Evolutionary conservation across 2,888 invertebrate genomes (phyloP), one percentile per base, ranked within the genome.

Genomic region (Falcaria lacertinaria): DNA sequence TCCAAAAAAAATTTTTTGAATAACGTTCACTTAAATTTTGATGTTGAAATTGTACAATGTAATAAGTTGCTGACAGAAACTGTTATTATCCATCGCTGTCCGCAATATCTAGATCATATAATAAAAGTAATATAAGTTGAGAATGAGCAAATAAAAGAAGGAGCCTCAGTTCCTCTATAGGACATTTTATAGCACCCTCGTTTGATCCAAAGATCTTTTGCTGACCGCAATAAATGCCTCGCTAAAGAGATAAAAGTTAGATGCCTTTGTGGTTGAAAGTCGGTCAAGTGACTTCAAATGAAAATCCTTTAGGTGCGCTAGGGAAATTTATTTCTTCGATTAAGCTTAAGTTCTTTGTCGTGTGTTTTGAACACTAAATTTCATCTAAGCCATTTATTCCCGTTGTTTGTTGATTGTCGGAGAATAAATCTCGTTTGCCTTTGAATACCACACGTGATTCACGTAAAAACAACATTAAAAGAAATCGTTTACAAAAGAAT

Each of bases 151-250:
- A 59, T 49, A 57, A 59, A 67, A 63, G 56, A 60, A 53, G 49
- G 41, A 50, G 47, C 42, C 51, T 53, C 46, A 49, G 47, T 48
- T 43, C 68, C 64, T 62, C 63, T 66, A 70, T 64, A 57, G 72
- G 65, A 71, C 69, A 69, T 65, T 67, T 70, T 69, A 66, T 67
- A 60, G 66, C 62, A 62, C 54, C 60, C 53, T 63, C 61, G 72
- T 80, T 82, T 80, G 79, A 82, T 80, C 74, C 60, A 52, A 54
- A 57, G 65, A 76, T 74, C 74, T 76, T 79, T 68, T 73, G 69
- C 74, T 77, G 77, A 69, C 79, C 80, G 78, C 81, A 80, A 83
- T 85, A 83, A 86, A 83, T 76, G 76, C 72, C 71, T 61, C 54
- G 63, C 66, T 74, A 72, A 77, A 72, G 67, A 77, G 76, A 84